Base-by-base conservation (phyloP, 2,113 vertebrate species). In the Hyla sarda region DNA sequence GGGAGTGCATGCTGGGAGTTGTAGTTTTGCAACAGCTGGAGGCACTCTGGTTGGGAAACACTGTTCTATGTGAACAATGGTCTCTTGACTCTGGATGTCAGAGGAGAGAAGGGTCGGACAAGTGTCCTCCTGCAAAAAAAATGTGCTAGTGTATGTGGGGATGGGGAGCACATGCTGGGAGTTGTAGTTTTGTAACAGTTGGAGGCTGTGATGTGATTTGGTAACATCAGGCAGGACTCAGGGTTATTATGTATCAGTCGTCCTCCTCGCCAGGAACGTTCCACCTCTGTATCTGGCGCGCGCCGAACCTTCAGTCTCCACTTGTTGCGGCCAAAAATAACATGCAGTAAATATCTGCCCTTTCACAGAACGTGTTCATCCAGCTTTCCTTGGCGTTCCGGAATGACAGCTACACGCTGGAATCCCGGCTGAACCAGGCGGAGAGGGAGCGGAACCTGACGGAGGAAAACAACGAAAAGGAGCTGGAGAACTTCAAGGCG, bases 311-410 rank as follows among this genome's bases (percentile, higher is more conserved):
- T 25, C 50, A 14, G 2, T 37, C 65, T 69, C 65, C 65, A 32
- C 30, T 32, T 11, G 3, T 78, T 32, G 9, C 32, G 23, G 54
- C 23, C 56, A 62, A 80, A 60, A 3, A 58, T 62, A 58, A 60
- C 17, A 60, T 37, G 41, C 25, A 14, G 21, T 25, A 41, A 41
- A 25, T 62, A 23, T 80, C 77, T 62, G 54, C n/a, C 13, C 12
- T 25, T 75, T 34, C 25, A 16, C 94, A 99, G 98, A 99, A 97
- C 81, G 97, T 98, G 21, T 99, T 99, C 89, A 93, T 99, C 85
- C 98, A 99, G 90, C 96, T 99, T 88, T 99, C 98, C 79, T 94
- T 99, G 93, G 98, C 98, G n/a, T 99, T 96, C 94, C 97, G 97
- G 90, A 99, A 99, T 86, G 98, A 99, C 93, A 99, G 96, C 91